phyloP scores from a whole-genome alignment of 2,888 invertebrate species.

The Acrobasis suavella region DNA sequence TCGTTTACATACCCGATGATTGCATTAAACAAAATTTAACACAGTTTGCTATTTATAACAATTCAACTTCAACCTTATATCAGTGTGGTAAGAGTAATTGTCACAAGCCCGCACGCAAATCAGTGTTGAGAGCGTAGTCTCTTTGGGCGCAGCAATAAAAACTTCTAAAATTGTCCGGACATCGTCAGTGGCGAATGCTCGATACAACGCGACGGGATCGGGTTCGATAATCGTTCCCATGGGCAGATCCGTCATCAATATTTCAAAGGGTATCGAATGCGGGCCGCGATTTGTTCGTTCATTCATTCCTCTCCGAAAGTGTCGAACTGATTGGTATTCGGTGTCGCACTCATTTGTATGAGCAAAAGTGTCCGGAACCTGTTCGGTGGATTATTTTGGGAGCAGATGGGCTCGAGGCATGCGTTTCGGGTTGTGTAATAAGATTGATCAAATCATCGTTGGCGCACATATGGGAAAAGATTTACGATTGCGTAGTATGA shows the following conservation, averaged over 20 bases:
- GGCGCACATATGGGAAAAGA: background rate
- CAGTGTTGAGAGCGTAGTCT: constrained; percentile 34
- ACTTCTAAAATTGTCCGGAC: constrained; percentile 56
- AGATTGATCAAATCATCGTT: constrained; percentile 14
- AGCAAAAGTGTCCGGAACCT: constrained; percentile 32
- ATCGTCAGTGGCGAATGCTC: constrained; percentile 46
- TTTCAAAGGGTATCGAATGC: constrained; percentile 58
- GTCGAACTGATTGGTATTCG: constrained; percentile 53
- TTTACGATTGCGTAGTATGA: background rate
- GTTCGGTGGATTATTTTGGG: constrained; percentile 8
- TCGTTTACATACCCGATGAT: constrained; percentile 53
- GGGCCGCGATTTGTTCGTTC: constrained; percentile 54
- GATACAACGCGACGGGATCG: constrained; percentile 53
- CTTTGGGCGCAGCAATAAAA: constrained; percentile 50
- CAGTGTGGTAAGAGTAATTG: constrained; percentile 30
- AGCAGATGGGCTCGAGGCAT: constrained; percentile 4
- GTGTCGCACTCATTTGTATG: constrained; percentile 48
- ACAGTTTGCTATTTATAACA: constrained; percentile 33
- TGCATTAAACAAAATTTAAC: constrained; percentile 38
- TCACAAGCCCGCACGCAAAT: constrained; percentile 24
- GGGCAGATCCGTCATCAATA: constrained; percentile 66
- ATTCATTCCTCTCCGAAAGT: constrained; percentile 47
- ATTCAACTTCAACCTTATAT: constrained; percentile 39
- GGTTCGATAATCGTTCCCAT: constrained; percentile 60
- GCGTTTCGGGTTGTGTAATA: constrained; percentile 5